These are phyloP conservation scores for Heterodera carotae DNA, from an alignment of 1,140 invertebrate genomes.

Conservation along the genomic window DNA sequence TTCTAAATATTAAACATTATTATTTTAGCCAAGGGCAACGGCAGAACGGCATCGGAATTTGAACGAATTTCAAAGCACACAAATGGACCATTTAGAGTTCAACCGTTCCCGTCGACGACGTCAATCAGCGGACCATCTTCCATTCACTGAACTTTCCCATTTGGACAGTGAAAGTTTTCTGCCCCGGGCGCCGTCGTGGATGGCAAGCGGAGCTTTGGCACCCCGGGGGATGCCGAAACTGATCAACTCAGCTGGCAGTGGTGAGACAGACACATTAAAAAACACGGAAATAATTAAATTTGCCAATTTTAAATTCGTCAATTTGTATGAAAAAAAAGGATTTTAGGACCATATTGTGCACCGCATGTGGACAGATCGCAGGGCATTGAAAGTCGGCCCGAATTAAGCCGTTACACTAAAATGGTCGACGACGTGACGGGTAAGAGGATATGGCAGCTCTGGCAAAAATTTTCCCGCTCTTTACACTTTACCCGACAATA, in stretches of 20 bases:
- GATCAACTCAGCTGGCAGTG: constrained; percentile 30
- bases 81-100: constrained; percentile 42
- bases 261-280: background rate
- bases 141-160: constrained; percentile 45
- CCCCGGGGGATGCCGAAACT: constrained; percentile 42
- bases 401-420: constrained; percentile 54
- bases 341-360: constrained; percentile 60
- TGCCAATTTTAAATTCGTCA: background rate
- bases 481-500: too few relatives aligned
- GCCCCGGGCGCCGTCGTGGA: constrained; percentile 47
- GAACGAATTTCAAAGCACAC: constrained; percentile 49
- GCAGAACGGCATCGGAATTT: constrained; percentile 57
- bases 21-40: constrained; percentile 53
- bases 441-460: too few relatives aligned
- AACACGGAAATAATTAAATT: background rate
- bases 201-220: constrained; percentile 52
- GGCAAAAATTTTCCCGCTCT: too few relatives aligned
- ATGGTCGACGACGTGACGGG: constrained; percentile 59
- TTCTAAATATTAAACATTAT: constrained; percentile 13
- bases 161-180: constrained; percentile 56
- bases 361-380: constrained; percentile 54
- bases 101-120: constrained; percentile 43
- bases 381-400: constrained; percentile 56
- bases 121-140: constrained; percentile 45
- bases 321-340: background rate